Evolutionary conservation across 2,888 invertebrate species (phyloP), one percentile per base, ranked within the genome.

Genomic region (Drosophila robusta): DNA sequence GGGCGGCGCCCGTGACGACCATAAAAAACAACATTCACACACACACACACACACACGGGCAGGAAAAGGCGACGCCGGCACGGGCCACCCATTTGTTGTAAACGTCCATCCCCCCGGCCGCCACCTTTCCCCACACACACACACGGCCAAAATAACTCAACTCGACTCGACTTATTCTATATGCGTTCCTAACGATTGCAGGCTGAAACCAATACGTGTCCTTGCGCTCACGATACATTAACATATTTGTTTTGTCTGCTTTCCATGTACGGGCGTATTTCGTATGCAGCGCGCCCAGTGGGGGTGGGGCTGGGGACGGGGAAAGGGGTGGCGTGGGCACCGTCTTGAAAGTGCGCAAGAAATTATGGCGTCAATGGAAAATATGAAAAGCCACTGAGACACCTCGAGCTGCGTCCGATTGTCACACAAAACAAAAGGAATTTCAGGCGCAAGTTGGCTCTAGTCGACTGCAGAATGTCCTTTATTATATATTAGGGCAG

Each of bases 231-330:
- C 71, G 66, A 71, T 75, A 89, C 89, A 89, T 84, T 89, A 89
- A 84, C 89, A 89, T 84, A 89, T 89, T 84, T 89, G 85, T 78
- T 85, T 89, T 78, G 85, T 89, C 85, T 87, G 81, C 60, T 69
- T 57, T 68, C n/a, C 61, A 42, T 78, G 73, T 72, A 52, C 46
- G 9, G 6, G 26, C 8, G 41, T 34, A 14, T 49, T 36, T 54
- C 66, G 56, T 44, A 32, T 45, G 51, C n/a, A 5, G 29, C 39
- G 39, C 38, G 12, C 34, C 34, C 34, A 12, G 18, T 65, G 54
- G 18, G 18, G 18, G 18, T 18, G 18, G n/a, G n/a, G n/a, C 2
- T 22, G 14, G 7, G 2, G 32, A 5, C 14, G 3, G 11, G 44
- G 32, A 7, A 9, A 7, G 12, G 32, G 12, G 7, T 16, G 24